phyloP scores from a whole-genome alignment of 2,113 vertebrate genomes.

The Spilogale gracilis region DNA sequence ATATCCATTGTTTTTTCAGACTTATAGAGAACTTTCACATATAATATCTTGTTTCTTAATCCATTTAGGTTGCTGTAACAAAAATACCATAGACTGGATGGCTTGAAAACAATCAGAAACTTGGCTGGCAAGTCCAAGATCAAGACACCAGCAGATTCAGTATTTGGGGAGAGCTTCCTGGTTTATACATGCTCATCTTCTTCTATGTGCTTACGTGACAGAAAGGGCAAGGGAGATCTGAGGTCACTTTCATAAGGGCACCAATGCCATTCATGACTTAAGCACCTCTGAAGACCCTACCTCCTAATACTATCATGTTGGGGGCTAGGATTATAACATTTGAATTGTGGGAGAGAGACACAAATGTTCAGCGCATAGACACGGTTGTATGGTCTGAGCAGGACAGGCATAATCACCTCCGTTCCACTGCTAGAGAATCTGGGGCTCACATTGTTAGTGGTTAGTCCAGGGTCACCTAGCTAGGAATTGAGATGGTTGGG shows the following conservation, averaged over 20 bases:
- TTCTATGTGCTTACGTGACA: rapidly evolving
- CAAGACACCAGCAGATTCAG: neutral
- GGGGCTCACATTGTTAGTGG: neutral
- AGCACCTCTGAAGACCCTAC: too few species aligned
- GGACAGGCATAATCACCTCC: neutral
- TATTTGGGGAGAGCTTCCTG: neutral
- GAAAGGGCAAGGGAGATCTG: neutral
- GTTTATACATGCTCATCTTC: neutral
- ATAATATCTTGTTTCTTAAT: neutral
- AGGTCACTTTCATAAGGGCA: neutral
- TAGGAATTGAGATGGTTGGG: neutral
- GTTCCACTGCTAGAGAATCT: neutral
- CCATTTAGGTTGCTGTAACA: neutral
- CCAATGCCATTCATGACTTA: neutral
- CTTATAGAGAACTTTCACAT: neutral
- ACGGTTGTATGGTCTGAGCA: too few species aligned
- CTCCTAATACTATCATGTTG: neutral
- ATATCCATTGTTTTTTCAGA: neutral
- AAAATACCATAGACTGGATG: neutral
- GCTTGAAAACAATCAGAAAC: neutral
- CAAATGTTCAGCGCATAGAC: neutral
- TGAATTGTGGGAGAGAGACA: neutral
- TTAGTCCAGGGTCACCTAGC: neutral
- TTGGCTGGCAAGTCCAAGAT: neutral
- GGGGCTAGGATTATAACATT: neutral